Base-by-base conservation (phyloP, 2,797 vertebrate genomes). In the Notolabrus celidotus region DNA sequence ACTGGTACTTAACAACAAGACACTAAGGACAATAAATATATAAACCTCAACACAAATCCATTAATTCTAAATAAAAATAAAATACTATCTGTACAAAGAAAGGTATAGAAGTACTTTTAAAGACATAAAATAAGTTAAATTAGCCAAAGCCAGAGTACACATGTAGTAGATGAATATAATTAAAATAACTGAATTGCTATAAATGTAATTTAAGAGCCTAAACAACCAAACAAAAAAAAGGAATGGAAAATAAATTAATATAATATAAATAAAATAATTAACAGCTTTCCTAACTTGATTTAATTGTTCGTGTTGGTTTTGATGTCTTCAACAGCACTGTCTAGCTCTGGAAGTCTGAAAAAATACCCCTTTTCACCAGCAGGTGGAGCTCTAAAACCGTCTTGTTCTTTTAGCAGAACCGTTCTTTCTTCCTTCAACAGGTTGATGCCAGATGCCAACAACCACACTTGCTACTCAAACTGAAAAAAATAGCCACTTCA, bases 331-430 rank as follows among this genome's bases (percentile, higher is more conserved):
- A 45, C 16, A 4, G 22, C 0, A 0, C 27, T 7, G 4, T 50
- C n/a, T 7, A 22, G 8, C 11, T 36, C 34, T 3, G 14, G 10
- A 47, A 49, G 8, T 20, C 10, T 14, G 8, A 33, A 29, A 31
- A 31, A 38, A 47, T 10, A 16, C 1, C 16, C 43, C 51, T 20
- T 77, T 74, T 73, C 52, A 81, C 82, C 91, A 92, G 86, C 82
- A 91, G 92, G 78, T 86, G 90, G 90, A 66, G 86, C 83, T 73
- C 83, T 68, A 59, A 14, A 53, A 70, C 84, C 61, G 34, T 74
- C 55, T 53, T 60, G 58, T 65, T 61, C 38, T 76, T 59, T 59
- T 33, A 10, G 34, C 45, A 62, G 31, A 67, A 70, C 10, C 47
- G 47, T 23, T 12, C 27, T 31, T 84, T 80, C 51, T 71, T 62